Conservation (phyloP, 1,140 invertebrate genomes). For the Neocloeon triangulifer region DNA sequence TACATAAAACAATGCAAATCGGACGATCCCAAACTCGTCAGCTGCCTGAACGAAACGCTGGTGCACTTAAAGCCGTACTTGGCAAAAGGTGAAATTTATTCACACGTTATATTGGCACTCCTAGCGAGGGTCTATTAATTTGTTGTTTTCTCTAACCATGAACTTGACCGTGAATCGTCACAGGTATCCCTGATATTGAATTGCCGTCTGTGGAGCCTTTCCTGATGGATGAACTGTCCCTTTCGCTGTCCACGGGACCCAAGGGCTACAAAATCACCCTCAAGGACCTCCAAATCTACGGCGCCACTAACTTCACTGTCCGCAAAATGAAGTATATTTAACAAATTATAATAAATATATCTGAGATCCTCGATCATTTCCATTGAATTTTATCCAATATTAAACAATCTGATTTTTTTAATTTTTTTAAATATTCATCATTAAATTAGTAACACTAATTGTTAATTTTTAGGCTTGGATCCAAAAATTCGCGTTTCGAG, state of each 20-base stretch:
- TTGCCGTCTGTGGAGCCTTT: conserved; percentile 46
- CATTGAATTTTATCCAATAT: no score
- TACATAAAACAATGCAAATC: conserved; percentile 44
- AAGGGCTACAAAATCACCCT: conserved; percentile 45
- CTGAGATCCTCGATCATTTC: no score
- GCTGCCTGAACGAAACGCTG: conserved; percentile 33
- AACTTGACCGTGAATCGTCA: no score
- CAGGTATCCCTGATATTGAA: conserved; percentile 41
- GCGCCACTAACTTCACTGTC: conserved; percentile 43
- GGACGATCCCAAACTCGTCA: conserved; percentile 32
- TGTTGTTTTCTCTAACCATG: neutral
- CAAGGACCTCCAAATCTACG: conserved; percentile 38
- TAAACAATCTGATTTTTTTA: no score
- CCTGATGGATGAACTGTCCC: conserved; percentile 37
- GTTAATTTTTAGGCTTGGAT: no score
- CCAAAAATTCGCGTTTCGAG: conserved; percentile 32
- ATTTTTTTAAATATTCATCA: no score
- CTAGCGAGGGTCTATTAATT: neutral
- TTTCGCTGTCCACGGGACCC: conserved; percentile 39
- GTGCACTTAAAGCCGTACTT: conserved; percentile 40
- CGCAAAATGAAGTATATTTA: conserved; percentile 33
- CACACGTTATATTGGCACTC: neutral
- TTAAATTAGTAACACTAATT: no score
- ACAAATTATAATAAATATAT: no score
- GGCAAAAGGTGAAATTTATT: conserved; percentile 15